Conservation (phyloP, 2,113 vertebrate species). For the Abramis brama region DNA sequence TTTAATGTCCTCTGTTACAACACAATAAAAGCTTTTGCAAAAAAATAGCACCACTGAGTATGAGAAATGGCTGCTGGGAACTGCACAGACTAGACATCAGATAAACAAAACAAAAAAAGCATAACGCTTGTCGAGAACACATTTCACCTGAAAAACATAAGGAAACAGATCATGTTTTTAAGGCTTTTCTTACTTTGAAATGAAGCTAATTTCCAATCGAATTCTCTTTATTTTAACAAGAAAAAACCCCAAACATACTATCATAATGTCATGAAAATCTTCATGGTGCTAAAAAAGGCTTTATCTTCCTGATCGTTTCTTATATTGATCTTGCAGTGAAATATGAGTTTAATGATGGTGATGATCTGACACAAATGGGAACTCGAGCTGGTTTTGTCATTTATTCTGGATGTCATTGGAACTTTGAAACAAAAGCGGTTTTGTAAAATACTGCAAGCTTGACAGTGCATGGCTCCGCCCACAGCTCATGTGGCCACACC, state of each 20-base stretch:
- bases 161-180: not conserved
- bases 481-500: conserved; percentile 47
- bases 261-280: not conserved
- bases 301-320: not conserved
- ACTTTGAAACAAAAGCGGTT: conserved; percentile 55
- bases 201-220: not conserved
- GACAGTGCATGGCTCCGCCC: conserved; percentile 44
- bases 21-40: conserved; percentile 20
- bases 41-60: not conserved
- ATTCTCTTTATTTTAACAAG: not conserved
- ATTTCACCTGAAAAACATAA: not conserved
- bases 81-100: not conserved
- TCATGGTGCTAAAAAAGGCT: not conserved
- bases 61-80: not conserved
- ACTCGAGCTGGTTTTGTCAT: conserved; percentile 48
- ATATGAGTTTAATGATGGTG: not conserved
- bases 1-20: not conserved
- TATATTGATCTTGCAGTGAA: not conserved
- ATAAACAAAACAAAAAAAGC: not conserved
- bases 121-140: not conserved
- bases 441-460: conserved; percentile 45
- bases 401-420: conserved; percentile 65
- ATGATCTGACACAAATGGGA: not conserved
- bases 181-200: not conserved
- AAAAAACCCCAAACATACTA: not conserved